Evolutionary conservation across 2,797 vertebrate species (phyloP).

Genomic region (Hippoglossus hippoglossus): DNA sequence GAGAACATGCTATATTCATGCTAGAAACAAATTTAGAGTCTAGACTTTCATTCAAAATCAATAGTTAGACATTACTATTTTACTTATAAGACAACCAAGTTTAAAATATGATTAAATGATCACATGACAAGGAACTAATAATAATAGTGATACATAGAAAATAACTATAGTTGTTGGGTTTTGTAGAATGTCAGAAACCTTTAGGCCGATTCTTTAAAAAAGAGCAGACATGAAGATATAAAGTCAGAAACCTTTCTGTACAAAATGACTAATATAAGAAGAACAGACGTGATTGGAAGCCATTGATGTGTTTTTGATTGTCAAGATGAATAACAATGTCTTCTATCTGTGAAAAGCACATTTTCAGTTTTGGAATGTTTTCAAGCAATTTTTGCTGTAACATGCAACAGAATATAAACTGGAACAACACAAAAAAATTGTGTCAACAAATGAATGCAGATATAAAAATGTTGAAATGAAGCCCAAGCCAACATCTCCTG

Average conservation of each 20-base stretch:
- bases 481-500: too few relatives aligned
- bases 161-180: constrained; percentile 6
- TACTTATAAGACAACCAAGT: constrained; percentile 41
- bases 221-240: not conserved
- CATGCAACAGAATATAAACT: not conserved
- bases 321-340: not conserved
- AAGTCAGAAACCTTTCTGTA: constrained; percentile 28
- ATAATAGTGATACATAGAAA: constrained; percentile 13
- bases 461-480: too few relatives aligned
- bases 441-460: too few relatives aligned
- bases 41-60: constrained; percentile 55
- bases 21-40: constrained; percentile 42
- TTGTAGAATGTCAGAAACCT: constrained; percentile 11
- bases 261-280: constrained; percentile 44
- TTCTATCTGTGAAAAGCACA: not conserved
- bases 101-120: constrained; percentile 35
- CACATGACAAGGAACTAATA: constrained; percentile 29
- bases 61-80: constrained; percentile 39
- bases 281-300: not conserved
- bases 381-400: constrained; percentile 6
- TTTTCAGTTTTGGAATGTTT: too few relatives aligned
- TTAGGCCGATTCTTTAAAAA: constrained; percentile 3
- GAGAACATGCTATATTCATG: constrained; percentile 41
- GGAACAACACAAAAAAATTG: not conserved
- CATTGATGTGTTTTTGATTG: constrained; percentile 1